Percentiles rank a stretch among this genome's conserved stretches.
Conservation (phyloP, 1,140 invertebrate genomes). For the Ylistrum balloti region DNA sequence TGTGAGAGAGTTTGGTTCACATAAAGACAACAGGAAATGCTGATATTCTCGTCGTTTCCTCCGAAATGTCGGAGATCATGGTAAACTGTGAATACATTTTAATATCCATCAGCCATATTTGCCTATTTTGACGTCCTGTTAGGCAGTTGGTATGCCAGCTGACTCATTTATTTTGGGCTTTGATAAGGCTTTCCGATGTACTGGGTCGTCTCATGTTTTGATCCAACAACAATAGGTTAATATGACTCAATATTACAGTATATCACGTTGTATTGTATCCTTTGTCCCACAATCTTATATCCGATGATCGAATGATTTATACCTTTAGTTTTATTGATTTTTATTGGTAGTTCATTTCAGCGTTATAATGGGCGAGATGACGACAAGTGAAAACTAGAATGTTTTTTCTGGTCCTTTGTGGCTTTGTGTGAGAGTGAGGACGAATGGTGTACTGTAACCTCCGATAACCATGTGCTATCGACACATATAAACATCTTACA, state of each 20-base stretch:
- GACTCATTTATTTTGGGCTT: background rate
- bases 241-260: background rate
- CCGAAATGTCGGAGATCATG: slow-evolving; percentile 31
- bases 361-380: background rate
- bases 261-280: background rate
- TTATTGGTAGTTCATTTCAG: background rate
- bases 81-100: slow-evolving; percentile 29
- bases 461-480: background rate
- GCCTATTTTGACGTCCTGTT: background rate
- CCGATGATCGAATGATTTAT: background rate
- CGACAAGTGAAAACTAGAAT: background rate
- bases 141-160: background rate
- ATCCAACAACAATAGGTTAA: background rate
- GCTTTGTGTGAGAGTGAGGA: background rate
- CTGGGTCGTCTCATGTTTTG: slow-evolving; percentile 30
- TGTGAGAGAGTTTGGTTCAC: slow-evolving; percentile 29
- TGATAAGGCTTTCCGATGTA: background rate
- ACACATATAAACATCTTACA: background rate
- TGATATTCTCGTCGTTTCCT: slow-evolving; percentile 38
- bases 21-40: slow-evolving; percentile 38
- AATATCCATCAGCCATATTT: background rate
- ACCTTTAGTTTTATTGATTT: background rate
- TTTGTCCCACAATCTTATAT: background rate
- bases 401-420: slow-evolving; percentile 30
- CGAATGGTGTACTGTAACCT: background rate